Evolutionary conservation across 2,797 vertebrate species (phyloP).

Genomic region (Lagodon rhomboides): DNA sequence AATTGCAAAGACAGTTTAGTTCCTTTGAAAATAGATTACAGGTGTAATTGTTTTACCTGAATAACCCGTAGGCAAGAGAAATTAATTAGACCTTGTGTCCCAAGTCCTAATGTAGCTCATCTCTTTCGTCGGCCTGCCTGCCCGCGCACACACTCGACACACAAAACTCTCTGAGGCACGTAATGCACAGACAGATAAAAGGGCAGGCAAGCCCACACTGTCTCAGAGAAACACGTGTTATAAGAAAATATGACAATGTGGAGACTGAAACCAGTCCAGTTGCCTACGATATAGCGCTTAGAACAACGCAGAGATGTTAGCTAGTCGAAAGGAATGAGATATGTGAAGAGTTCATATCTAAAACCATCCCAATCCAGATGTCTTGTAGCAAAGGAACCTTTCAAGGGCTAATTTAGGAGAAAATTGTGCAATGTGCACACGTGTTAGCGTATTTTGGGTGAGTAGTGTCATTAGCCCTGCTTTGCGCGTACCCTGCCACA

Average conservation of each 20-base stretch:
- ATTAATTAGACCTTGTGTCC: conserved; percentile 84
- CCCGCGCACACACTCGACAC: conserved; percentile 8
- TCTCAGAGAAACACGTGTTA: conserved; percentile 13
- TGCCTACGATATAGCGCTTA: too few relatives aligned
- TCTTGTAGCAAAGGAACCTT: conserved; percentile 8
- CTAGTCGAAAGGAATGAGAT: conserved; percentile 34
- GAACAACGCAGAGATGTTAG: conserved; percentile 1
- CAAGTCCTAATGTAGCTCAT: conserved; percentile 76
- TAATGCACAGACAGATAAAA: conserved; percentile 20
- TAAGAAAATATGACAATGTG: conserved; percentile 22
- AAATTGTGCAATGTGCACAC: conserved; percentile 12
- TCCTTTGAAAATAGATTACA: conserved; percentile 86
- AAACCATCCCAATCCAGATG: conserved; percentile 38
- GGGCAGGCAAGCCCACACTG: conserved; percentile 13
- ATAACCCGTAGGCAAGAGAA: conserved; percentile 80
- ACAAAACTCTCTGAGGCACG: conserved; percentile 7
- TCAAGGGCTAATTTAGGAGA: conserved; percentile 36
- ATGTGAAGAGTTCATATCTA: conserved; percentile 39
- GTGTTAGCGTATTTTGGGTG: conserved; percentile 22
- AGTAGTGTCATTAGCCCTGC: conserved; percentile 23
- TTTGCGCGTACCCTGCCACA: conserved; percentile 13
- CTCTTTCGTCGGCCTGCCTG: conserved; percentile 46
- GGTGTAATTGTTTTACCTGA: conserved; percentile 87
- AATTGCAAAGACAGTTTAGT: conserved; percentile 85
- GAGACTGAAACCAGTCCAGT: too few relatives aligned